A percentile compares a stretch with the other conserved stretches of the same genome.
Evolutionary conservation across 1,140 invertebrate species (phyloP).

Genomic region (Polypedilum pembai): DNA sequence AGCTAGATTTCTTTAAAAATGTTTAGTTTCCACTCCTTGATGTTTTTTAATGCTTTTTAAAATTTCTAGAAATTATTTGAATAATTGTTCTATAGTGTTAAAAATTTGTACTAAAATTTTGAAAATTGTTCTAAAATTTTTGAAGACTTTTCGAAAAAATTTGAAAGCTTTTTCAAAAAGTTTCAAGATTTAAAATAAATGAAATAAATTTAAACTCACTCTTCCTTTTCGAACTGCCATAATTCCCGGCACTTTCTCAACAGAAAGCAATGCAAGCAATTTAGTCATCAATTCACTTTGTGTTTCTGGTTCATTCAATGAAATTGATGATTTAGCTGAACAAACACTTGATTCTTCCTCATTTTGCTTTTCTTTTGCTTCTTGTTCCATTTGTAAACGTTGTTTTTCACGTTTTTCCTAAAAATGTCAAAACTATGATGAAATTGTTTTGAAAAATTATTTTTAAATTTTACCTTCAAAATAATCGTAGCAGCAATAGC

Average conservation of each 20-base stretch:
- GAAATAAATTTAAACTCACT: constrained; percentile 47
- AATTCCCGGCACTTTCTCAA: constrained; percentile 57
- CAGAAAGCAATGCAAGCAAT: constrained; percentile 53
- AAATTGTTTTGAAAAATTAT: too few relatives aligned
- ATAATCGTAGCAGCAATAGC: constrained; percentile 56
- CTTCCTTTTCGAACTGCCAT: constrained; percentile 66
- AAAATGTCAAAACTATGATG: constrained; percentile 27
- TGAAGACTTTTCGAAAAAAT: too few relatives aligned
- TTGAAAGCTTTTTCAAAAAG: too few relatives aligned
- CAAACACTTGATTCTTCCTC: constrained; percentile 43
- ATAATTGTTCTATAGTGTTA: too few relatives aligned
- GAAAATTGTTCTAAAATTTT: too few relatives aligned
- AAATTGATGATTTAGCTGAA: constrained; percentile 43
- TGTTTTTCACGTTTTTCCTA: constrained; percentile 32
- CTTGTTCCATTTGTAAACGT: constrained; percentile 43
- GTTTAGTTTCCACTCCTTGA: too few relatives aligned
- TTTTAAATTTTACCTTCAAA: constrained; percentile 47
- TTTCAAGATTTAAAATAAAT: not conserved
- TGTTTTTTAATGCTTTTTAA: too few relatives aligned
- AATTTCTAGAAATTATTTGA: too few relatives aligned
- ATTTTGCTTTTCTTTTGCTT: constrained; percentile 50
- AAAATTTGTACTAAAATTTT: too few relatives aligned
- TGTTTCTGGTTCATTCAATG: constrained; percentile 39
- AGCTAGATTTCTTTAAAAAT: constrained; percentile 28
- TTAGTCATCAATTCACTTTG: constrained; percentile 49